Conservation (phyloP, 2,113 vertebrate genomes). For the Daphoenositta chrysoptera region DNA sequence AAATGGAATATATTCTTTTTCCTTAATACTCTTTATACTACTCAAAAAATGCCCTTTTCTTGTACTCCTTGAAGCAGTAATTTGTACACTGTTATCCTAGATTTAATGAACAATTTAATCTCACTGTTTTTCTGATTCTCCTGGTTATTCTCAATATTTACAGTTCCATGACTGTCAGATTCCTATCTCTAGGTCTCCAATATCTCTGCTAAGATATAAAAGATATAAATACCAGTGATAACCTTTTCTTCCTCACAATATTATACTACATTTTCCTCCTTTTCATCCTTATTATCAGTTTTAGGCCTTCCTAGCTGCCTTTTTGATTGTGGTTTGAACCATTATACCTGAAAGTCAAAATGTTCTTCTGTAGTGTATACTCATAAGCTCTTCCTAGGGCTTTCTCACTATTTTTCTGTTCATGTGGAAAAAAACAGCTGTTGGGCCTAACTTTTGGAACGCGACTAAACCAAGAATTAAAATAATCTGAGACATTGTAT, state of each 20-base stretch:
- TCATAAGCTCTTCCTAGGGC: not conserved
- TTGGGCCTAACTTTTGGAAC: not conserved
- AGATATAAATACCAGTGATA: not conserved
- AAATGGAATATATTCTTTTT: not conserved
- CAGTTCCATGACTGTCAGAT: not conserved
- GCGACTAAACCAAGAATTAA: not conserved
- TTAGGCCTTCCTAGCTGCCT: not conserved
- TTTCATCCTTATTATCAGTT: not conserved
- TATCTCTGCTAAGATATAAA: not conserved
- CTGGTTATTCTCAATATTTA: not conserved
- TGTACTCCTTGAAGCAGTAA: not conserved
- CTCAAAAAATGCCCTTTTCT: not conserved
- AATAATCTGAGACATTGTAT: not conserved
- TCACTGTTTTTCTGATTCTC: not conserved
- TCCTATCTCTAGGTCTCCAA: not conserved
- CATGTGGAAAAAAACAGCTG: not conserved
- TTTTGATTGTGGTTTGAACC: not conserved
- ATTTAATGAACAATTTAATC: not conserved
- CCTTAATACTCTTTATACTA: not conserved
- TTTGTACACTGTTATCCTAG: not conserved
- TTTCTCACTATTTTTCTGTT: not conserved
- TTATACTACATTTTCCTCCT: not conserved
- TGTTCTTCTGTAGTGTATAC: rapidly evolving
- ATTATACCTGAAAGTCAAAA: not conserved
- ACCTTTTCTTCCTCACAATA: not conserved